These are phyloP conservation scores for Spisula solida DNA, from an alignment of 2,888 invertebrate genomes.

Conservation along the genomic window DNA sequence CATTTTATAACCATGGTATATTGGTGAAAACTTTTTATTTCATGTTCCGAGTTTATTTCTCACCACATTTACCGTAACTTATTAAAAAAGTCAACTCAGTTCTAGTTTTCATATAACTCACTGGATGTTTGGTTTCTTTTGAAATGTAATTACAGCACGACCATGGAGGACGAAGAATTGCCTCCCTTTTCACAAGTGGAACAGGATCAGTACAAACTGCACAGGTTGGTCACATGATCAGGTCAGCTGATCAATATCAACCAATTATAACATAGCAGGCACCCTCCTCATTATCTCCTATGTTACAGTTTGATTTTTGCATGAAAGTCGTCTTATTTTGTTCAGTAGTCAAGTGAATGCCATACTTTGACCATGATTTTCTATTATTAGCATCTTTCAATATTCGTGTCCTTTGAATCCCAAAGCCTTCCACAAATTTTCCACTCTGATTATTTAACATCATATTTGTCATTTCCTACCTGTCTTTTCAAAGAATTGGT, in stretches of 20 bases:
- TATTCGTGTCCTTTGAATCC: neutral
- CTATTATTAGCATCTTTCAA: neutral
- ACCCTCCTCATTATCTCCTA: constrained; percentile 32
- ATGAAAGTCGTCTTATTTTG: constrained; percentile 9
- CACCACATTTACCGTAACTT: neutral
- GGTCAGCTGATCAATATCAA: constrained; percentile 44
- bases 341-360: neutral
- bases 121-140: constrained; percentile 53
- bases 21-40: neutral
- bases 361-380: neutral
- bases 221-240: constrained; percentile 77
- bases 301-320: constrained; percentile 20
- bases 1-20: constrained; percentile 8
- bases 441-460: too few relatives aligned
- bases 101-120: constrained; percentile 30
- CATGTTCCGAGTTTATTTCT: constrained; percentile 4
- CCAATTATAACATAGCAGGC: constrained; percentile 42
- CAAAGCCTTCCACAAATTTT: too few relatives aligned
- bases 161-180: constrained; percentile 89
- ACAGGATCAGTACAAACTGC: constrained; percentile 86
- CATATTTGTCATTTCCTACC: too few relatives aligned
- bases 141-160: constrained; percentile 73
- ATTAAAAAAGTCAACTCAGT: neutral
- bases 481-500: too few relatives aligned
- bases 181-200: constrained; percentile 89